A percentile compares a stretch with the other conserved stretches of the same genome.
These are phyloP conservation scores for Eidolon dupreanum DNA, from an alignment of 2,797 vertebrate genomes.

Conservation along the genomic window DNA sequence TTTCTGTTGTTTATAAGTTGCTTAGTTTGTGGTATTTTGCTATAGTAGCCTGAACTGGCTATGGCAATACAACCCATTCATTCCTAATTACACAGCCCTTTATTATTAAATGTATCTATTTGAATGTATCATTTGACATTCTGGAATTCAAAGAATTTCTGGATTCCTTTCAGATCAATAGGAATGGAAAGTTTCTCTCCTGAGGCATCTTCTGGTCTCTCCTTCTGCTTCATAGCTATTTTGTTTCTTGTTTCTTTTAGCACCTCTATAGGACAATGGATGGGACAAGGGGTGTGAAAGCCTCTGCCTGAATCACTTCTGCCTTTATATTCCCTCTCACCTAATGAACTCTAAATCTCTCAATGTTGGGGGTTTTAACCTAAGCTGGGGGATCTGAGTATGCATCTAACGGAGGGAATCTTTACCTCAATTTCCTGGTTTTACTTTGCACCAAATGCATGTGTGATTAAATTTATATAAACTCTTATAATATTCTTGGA, in stretches of 20 bases:
- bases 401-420: background rate
- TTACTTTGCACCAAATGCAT: background rate
- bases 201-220: background rate
- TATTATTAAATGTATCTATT: background rate
- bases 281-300: accelerated
- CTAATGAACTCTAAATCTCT: background rate
- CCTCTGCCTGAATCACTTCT: background rate
- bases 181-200: background rate
- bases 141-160: background rate
- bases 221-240: background rate
- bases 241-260: background rate
- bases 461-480: background rate
- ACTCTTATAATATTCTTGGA: background rate
- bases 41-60: background rate
- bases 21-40: background rate
- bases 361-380: background rate
- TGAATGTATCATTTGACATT: background rate
- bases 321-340: background rate
- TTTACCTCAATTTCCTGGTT: background rate
- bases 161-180: background rate
- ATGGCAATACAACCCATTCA: background rate
- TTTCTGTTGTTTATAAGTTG: background rate
- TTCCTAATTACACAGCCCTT: background rate
- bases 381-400: background rate
- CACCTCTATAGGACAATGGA: background rate